Evolutionary conservation across 2,888 invertebrate species (phyloP), one percentile per base, ranked within the genome.

Genomic region (Drosophila borborema): DNA sequence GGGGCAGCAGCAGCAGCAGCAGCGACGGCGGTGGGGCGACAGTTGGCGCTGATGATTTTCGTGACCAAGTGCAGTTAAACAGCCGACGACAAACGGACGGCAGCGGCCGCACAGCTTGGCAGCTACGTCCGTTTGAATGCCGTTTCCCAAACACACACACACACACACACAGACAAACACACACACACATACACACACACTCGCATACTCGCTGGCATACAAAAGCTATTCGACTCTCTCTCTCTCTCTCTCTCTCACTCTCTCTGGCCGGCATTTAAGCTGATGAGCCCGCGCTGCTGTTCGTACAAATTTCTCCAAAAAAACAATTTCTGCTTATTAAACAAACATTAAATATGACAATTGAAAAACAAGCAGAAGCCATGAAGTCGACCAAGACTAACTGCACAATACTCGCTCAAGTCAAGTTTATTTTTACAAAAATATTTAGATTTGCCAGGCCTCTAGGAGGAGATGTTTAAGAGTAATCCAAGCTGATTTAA

Each of bases 51-150:
- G 80, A 81, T 89, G 89, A 89, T 85, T 91, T 90, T 86, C 89
- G 89, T 90, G 89, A 90, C 89, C 87, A 86, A 90, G 87, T 85
- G 91, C 91, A 86, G 85, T 90, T 86, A 86, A 90, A 83, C 70
- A 86, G 83, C 72, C 80, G 75, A 80, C 89, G 78, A 82, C 89
- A 78, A 83, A 80, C 85, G 75, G 79, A 80, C 85, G 75, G 79
- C 69, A 70, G 56, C 67, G 77, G 74, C 53, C 73, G 62, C 71
- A 68, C 74, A 53, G 74, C 49, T 77, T 86, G 66, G 58, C 77
- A 67, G 71, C 81, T 56, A 67, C 41, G 72, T 76, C 59, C 81
- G 73, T 89, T 74, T 64, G 62, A 72, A 74, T 79, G 59, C 74
- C 76, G 63, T 60, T 74, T 72, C 54, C 70, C 64, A 60, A 40